A percentile compares a stretch with the other conserved stretches of the same genome.
Evolutionary conservation across 2,113 vertebrate genomes (phyloP).

Genomic region (Nerophis lumbriciformis): DNA sequence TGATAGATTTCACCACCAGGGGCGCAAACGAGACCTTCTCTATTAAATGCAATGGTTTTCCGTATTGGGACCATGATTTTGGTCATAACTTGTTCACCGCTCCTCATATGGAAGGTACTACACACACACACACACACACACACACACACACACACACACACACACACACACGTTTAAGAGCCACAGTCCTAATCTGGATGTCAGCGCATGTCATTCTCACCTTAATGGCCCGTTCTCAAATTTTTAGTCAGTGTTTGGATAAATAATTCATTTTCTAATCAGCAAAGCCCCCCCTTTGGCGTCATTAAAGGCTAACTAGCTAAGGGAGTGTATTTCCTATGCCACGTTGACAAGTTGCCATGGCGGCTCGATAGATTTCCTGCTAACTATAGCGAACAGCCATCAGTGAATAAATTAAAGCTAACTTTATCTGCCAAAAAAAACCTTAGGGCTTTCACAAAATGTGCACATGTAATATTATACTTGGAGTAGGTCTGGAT

Average conservation of each 20-base stretch:
- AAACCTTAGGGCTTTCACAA: constrained; percentile 26
- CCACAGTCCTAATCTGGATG: constrained; percentile 25
- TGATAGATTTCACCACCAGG: no score
- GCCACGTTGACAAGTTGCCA: constrained; percentile 41
- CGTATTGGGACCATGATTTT: no score
- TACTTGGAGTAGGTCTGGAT: not conserved
- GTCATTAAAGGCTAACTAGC: constrained; percentile 55
- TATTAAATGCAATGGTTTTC: no score
- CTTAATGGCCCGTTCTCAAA: constrained; percentile 53
- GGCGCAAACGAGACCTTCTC: no score
- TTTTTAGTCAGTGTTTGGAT: constrained; percentile 62
- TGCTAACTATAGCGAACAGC: constrained; percentile 66
- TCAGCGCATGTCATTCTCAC: constrained; percentile 46
- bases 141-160: not conserved
- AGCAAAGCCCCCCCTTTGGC: constrained; percentile 30
- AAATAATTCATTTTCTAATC: constrained; percentile 71
- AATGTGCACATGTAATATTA: constrained; percentile 5
- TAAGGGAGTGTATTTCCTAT: constrained; percentile 51
- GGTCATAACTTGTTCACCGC: no score
- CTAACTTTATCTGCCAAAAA: constrained; percentile 53
- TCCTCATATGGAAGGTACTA: no score
- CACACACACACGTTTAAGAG: not conserved
- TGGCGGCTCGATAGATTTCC: constrained; percentile 60
- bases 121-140: not conserved
- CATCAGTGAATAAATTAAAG: constrained; percentile 49